A percentile compares a stretch with the other conserved stretches of the same genome.
Conservation (phyloP, 30 jellyfish, hydroid and myxozoan species). For the Chrysaora quinquecirrha region DNA sequence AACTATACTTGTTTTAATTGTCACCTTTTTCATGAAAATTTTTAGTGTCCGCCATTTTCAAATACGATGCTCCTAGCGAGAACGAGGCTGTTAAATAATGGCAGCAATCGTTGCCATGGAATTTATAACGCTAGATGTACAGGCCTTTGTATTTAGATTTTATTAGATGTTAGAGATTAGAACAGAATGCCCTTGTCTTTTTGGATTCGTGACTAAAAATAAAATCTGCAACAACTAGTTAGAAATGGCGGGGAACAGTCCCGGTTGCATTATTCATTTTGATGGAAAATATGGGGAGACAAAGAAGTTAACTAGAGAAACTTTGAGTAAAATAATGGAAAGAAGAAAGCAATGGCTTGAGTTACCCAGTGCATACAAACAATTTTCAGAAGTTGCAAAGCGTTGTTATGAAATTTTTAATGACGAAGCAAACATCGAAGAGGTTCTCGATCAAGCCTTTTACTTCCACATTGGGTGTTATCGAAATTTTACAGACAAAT, state of each 20-base stretch:
- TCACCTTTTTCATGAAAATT: neutral
- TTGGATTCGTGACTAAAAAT: neutral
- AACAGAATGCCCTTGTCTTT: neutral
- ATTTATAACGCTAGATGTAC: neutral
- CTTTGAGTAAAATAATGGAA: constrained; percentile 15
- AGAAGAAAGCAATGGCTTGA: constrained; percentile 50
- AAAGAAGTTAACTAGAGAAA: constrained; percentile 5
- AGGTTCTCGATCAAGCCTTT: constrained; percentile 10
- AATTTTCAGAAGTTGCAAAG: constrained; percentile 43
- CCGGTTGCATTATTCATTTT: constrained; percentile 44
- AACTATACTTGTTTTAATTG: constrained; percentile 6
- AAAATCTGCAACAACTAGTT: neutral
- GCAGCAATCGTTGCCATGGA: constrained; percentile 30
- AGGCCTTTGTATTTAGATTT: too few relatives aligned
- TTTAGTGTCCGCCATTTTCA: constrained; percentile 28
- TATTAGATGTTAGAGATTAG: too few relatives aligned
- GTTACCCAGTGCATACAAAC: constrained; percentile 12
- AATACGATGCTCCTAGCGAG: neutral
- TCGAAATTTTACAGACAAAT: constrained; percentile 24
- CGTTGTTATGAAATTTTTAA: constrained; percentile 11
- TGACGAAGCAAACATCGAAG: constrained; percentile 36
- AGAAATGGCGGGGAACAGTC: constrained; percentile 39
- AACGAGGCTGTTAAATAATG: constrained; percentile 27
- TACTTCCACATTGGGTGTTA: constrained; percentile 39
- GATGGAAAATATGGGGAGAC: constrained; percentile 34